Evolutionary conservation across 2,113 vertebrate species (phyloP), one percentile per base, ranked within the genome.

Genomic region (Grammomys dolichurus): DNA sequence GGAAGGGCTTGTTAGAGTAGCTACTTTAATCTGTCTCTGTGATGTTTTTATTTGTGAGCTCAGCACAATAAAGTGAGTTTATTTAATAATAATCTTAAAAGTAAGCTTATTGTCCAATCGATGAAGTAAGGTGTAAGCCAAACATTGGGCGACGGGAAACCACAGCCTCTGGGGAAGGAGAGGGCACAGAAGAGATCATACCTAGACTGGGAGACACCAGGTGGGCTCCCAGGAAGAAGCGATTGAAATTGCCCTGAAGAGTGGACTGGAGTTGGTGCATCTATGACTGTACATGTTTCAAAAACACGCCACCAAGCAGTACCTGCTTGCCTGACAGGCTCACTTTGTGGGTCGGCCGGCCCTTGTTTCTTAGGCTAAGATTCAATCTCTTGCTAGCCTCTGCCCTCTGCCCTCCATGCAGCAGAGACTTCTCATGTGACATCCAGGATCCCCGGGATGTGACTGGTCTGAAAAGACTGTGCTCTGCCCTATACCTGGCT

Each of bases 401-500:
- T 65, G 31, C 40, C 36, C 63, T 2, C 48, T 36, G 54, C 3
- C 65, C 28, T n/a, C 69, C 65, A 13, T 69, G 89, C 31, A 56
- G 26, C 67, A 33, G 24, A 3, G 0, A 19, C 43, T 11, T 40
- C 56, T 69, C 19, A 54, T 26, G 48, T 33, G 93, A 8, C 11
- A n/a, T 43, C 24, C 46, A 40, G 3, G 3, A 86, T 11, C 26
- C 60, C 40, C 0, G 22, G 12, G 51, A 78, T 0, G 1, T 7
- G n/a, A 9, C 69, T 54, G 24, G 65, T 17, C 17, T 13, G 19
- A 51, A 51, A 51, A 36, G 26, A 7, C 48, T 48, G 31, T 4
- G 28, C 43, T 43, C 9, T 22, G 43, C n/a, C 12, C 36, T 67
- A 48, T 8, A 13, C 19, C 22, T 26, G 40, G 33, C 31, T 24